Conservation (phyloP, 2,888 invertebrate genomes). For the Isoperla grammatica region DNA sequence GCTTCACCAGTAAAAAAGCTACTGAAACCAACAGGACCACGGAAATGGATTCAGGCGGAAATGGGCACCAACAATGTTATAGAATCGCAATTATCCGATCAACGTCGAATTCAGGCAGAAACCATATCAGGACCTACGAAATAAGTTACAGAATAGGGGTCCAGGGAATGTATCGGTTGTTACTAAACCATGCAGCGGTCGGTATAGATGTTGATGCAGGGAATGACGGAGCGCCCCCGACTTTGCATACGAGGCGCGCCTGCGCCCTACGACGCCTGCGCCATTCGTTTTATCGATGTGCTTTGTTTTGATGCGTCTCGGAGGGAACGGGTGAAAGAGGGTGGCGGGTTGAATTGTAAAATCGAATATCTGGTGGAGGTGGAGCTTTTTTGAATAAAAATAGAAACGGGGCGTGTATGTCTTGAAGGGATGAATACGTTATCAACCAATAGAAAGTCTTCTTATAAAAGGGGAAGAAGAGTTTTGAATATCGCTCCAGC, state of each 20-base stretch:
- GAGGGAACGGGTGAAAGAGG: slow-evolving; percentile 2
- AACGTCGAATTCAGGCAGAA: too few relatives aligned
- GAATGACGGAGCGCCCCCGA: not conserved
- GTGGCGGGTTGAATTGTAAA: slow-evolving; percentile 10
- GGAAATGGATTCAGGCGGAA: too few relatives aligned
- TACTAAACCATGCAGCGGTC: too few relatives aligned
- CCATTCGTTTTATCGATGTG: not conserved
- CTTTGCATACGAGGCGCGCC: not conserved
- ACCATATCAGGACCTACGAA: too few relatives aligned
- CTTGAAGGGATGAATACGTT: slow-evolving; percentile 28
- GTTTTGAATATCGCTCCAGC: slow-evolving; percentile 2
- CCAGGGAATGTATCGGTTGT: too few relatives aligned
- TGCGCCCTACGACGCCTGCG: not conserved
- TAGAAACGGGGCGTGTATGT: slow-evolving; percentile 21
- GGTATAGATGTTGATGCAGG: not conserved
- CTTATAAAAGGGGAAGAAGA: not conserved
- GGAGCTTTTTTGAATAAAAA: slow-evolving; percentile 26
- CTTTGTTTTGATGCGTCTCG: slow-evolving; percentile 5
- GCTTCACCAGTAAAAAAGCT: too few relatives aligned
- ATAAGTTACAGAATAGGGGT: too few relatives aligned
- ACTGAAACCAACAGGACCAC: too few relatives aligned
- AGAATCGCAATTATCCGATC: too few relatives aligned
- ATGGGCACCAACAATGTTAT: too few relatives aligned
- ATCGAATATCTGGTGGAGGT: slow-evolving; percentile 17
- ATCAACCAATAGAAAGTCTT: slow-evolving; percentile 24